These are phyloP conservation scores for Caenorhabditis brenneri DNA, from an alignment of 1,140 invertebrate species.

Conservation along the genomic window DNA sequence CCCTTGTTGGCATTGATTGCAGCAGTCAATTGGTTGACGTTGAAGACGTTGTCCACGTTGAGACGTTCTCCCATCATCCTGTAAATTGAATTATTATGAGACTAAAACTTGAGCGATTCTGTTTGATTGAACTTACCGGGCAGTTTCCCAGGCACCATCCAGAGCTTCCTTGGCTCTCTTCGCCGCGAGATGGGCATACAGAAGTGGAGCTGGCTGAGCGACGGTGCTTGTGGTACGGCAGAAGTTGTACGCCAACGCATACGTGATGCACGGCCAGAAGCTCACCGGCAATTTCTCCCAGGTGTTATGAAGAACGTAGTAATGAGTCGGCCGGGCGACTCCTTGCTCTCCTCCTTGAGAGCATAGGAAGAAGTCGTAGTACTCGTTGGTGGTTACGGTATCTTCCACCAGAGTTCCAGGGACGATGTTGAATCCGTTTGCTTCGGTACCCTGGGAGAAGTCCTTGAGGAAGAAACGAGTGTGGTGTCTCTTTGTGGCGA, in stretches of 20 bases:
- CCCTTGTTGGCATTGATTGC: background rate
- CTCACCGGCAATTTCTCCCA: background rate
- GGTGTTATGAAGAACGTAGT: conserved; percentile 26
- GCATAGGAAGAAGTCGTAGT: conserved; percentile 44
- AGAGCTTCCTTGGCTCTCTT: conserved; percentile 43
- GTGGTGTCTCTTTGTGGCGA: conserved; percentile 45
- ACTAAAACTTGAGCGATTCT: background rate
- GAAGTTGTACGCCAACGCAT: conserved; percentile 7
- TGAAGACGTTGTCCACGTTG: background rate
- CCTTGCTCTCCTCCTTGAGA: background rate
- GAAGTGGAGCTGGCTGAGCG: conserved; percentile 14
- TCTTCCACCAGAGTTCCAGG: conserved; percentile 36
- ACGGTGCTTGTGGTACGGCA: background rate
- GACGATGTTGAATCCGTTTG: background rate
- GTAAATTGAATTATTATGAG: background rate
- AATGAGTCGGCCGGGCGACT: conserved; percentile 22
- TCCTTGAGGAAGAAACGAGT: conserved; percentile 39
- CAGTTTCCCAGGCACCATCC: background rate
- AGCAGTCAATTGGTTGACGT: background rate
- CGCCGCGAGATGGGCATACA: conserved; percentile 47
- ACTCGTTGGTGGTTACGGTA: background rate
- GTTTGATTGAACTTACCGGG: background rate
- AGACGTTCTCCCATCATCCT: background rate
- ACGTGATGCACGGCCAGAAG: background rate
- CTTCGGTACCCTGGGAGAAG: background rate